Conservation (phyloP, 1,140 invertebrate genomes). For the Drosophila bocki region DNA sequence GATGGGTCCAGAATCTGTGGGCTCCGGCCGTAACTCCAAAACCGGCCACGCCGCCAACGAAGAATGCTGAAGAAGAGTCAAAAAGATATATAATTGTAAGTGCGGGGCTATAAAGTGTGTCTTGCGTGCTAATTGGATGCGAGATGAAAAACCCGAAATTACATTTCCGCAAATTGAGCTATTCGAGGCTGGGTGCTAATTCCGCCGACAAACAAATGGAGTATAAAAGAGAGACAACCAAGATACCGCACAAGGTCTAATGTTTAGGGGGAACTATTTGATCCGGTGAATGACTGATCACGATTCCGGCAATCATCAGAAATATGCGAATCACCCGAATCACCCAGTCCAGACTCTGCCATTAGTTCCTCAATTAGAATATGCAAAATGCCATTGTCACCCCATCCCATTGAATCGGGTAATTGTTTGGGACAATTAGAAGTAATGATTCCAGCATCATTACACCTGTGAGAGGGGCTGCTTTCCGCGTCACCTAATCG, state of each 20-base stretch:
- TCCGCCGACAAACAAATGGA: slow-evolving; percentile 54
- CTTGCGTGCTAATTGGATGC: slow-evolving; percentile 65
- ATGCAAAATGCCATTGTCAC: slow-evolving; percentile 47
- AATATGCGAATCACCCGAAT: slow-evolving; percentile 13
- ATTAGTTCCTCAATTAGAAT: slow-evolving; percentile 51
- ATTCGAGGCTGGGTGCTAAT: slow-evolving; percentile 67
- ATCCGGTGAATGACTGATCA: slow-evolving; percentile 34
- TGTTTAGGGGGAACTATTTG: slow-evolving; percentile 20
- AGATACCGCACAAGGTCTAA: slow-evolving; percentile 27
- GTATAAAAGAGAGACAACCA: slow-evolving; percentile 21
- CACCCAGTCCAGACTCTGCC: not conserved
- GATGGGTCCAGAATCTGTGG: slow-evolving; percentile 94
- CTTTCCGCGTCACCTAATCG: slow-evolving; percentile 29
- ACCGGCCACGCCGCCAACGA: slow-evolving; percentile 86
- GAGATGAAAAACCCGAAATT: slow-evolving; percentile 62
- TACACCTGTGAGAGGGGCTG: slow-evolving; percentile 8
- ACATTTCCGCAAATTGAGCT: slow-evolving; percentile 76
- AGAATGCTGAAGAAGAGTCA: slow-evolving; percentile 83
- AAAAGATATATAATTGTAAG: slow-evolving; percentile 7
- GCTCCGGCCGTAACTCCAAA: slow-evolving; percentile 93
- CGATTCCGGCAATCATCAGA: slow-evolving; percentile 21
- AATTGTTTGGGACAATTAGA: slow-evolving; percentile 29
- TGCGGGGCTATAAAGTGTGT: slow-evolving; percentile 37
- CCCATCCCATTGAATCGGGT: slow-evolving; percentile 14
- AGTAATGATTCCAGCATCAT: slow-evolving; percentile 27